Evolutionary conservation across 2,888 invertebrate genomes (phyloP).

Genomic region (Drosophila phalerata): DNA sequence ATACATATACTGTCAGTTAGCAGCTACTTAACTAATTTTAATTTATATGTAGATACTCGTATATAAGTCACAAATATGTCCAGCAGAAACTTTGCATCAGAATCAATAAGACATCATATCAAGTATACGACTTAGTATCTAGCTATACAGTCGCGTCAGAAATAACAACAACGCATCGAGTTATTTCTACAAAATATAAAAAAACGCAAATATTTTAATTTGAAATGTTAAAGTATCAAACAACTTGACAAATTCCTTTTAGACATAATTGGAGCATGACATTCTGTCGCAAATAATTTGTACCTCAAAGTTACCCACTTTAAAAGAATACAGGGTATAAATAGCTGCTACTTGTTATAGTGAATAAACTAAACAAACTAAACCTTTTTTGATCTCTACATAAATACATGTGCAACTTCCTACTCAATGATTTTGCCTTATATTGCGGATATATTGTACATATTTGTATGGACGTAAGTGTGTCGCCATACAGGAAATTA

Average conservation of each 20-base stretch:
- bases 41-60: not conserved
- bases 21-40: constrained; percentile 15
- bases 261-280: constrained; percentile 3
- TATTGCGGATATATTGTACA: constrained; percentile 36
- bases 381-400: constrained; percentile 4
- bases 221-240: not conserved
- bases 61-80: constrained; percentile 3
- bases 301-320: not conserved
- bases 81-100: not conserved
- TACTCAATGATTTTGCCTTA: constrained; percentile 36
- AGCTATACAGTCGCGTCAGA: not conserved
- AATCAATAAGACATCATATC: not conserved
- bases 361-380: not conserved
- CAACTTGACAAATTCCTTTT: not conserved
- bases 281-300: not conserved
- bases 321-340: not conserved
- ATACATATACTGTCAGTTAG: constrained; percentile 9
- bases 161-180: not conserved
- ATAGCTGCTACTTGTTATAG: not conserved
- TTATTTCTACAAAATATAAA: not conserved
- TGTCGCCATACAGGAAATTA: constrained; percentile 68
- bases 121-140: constrained; percentile 18
- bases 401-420: constrained; percentile 28
- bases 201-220: not conserved
- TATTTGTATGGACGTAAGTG: constrained; percentile 22